Conservation (phyloP, 2,113 vertebrate genomes). For the Equus przewalskii region DNA sequence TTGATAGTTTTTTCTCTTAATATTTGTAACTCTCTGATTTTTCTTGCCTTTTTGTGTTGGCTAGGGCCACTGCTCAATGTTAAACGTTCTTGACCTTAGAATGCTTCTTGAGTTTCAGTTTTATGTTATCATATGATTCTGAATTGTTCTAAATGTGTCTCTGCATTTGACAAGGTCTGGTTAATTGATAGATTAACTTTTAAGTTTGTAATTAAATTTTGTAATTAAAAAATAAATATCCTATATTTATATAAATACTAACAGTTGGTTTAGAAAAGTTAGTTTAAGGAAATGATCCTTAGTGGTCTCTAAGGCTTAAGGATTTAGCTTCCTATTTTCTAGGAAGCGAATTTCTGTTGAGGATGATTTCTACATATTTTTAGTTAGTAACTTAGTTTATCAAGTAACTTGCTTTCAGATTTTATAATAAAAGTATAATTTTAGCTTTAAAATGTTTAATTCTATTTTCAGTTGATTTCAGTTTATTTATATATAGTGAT, state of each 20-base stretch:
- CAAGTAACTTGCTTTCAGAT: constrained; percentile 2
- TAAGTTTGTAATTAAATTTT: constrained; percentile 15
- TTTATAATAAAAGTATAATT: constrained; percentile 52
- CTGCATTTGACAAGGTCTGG: neutral
- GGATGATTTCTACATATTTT: constrained; percentile 28
- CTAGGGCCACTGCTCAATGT: neutral
- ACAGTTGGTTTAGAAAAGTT: constrained; percentile 47
- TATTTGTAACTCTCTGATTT: neutral
- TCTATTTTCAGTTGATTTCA: constrained; percentile 13
- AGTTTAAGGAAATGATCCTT: constrained; percentile 44
- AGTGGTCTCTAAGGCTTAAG: constrained; percentile 18
- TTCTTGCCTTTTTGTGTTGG: constrained; percentile 1
- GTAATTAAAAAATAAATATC: constrained; percentile 27
- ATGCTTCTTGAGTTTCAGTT: constrained; percentile 20
- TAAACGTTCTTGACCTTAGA: constrained; percentile 45
- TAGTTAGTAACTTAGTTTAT: constrained; percentile 14
- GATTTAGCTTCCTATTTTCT: neutral
- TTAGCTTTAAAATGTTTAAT: neutral
- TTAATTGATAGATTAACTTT: neutral
- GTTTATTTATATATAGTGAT: constrained; percentile 36
- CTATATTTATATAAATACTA: constrained; percentile 1
- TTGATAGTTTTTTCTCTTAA: constrained; percentile 36
- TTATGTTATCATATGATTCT: constrained; percentile 27
- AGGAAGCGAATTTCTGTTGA: constrained; percentile 25
- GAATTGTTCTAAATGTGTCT: constrained; percentile 38